phyloP scores from a whole-genome alignment of 2,888 invertebrate species.

The Pecten maximus region DNA sequence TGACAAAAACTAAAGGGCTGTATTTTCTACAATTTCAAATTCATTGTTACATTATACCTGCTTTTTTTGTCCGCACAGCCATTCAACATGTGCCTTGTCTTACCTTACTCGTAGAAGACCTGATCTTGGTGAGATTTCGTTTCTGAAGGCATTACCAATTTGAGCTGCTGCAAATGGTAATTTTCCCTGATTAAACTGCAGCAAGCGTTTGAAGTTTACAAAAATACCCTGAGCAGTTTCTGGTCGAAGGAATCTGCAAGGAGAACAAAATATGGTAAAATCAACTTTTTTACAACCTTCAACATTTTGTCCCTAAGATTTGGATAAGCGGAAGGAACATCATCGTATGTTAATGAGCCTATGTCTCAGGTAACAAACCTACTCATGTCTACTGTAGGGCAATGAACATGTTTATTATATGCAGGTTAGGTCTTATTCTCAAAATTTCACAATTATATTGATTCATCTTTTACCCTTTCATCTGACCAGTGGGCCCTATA shows the following conservation, averaged over 20 bases:
- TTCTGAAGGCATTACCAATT: slow-evolving; percentile 98
- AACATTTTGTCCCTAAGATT: no score
- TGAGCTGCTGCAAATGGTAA: slow-evolving; percentile 99
- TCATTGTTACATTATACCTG: no score
- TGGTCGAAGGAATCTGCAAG: slow-evolving; percentile 91
- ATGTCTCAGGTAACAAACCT: no score
- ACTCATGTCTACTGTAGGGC: no score
- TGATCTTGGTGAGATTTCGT: slow-evolving; percentile 99
- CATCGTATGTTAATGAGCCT: no score
- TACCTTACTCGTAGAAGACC: slow-evolving; percentile 93
- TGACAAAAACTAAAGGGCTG: no score
- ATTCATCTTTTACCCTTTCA: slow-evolving; percentile 89
- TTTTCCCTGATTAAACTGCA: slow-evolving; percentile 98
- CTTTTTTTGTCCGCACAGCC: no score
- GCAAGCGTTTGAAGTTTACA: slow-evolving; percentile 98
- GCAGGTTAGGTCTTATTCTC: no score
- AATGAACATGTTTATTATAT: no score
- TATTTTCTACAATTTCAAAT: no score
- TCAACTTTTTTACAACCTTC: not conserved
- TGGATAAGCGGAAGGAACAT: no score
- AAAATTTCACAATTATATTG: not conserved
- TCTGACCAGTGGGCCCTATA: slow-evolving; percentile 97
- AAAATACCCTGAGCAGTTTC: slow-evolving; percentile 99
- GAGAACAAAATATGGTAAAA: slow-evolving; percentile 15
- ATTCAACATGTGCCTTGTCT: slow-evolving; percentile 49